Conservation (phyloP, 2,888 invertebrate genomes). For the Plagodis dolabraria region DNA sequence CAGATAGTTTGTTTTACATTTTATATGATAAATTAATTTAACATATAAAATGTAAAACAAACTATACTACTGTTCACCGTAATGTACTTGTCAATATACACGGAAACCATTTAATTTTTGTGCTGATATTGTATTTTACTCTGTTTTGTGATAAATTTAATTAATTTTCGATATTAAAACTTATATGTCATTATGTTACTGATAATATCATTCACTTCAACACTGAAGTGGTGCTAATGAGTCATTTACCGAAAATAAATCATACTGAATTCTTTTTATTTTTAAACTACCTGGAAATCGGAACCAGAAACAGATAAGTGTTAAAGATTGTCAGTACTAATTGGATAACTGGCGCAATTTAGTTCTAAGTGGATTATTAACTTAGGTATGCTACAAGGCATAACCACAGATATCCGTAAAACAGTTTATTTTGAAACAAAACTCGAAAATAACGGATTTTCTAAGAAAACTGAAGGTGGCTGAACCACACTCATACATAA, state of each 20-base stretch:
- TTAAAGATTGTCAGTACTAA: too few relatives aligned
- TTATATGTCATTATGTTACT: constrained; percentile 31
- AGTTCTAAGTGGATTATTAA: too few relatives aligned
- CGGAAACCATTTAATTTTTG: constrained; percentile 29
- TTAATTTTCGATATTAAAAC: constrained; percentile 34
- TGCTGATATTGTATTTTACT: constrained; percentile 19
- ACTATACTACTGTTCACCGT: constrained; percentile 13
- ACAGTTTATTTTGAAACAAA: neutral
- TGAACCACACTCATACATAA: too few relatives aligned
- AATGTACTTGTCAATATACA: constrained; percentile 33
- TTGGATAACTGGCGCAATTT: too few relatives aligned
- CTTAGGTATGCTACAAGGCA: too few relatives aligned
- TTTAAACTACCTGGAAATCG: too few relatives aligned
- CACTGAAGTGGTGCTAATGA: constrained; percentile 3
- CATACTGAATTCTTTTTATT: neutral
- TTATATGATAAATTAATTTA: too few relatives aligned
- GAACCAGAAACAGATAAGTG: too few relatives aligned
- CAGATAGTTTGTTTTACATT: too few relatives aligned
- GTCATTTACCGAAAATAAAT: constrained; percentile 10
- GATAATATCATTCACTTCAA: constrained; percentile 32
- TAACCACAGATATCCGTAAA: too few relatives aligned
- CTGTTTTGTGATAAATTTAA: constrained; percentile 32
- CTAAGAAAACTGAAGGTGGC: too few relatives aligned
- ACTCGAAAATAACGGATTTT: neutral
- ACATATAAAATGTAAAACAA: too few relatives aligned